Base-by-base conservation (phyloP, 53 echinoderm and acorn worm genomes). In the Mesocentrotus franciscanus region DNA sequence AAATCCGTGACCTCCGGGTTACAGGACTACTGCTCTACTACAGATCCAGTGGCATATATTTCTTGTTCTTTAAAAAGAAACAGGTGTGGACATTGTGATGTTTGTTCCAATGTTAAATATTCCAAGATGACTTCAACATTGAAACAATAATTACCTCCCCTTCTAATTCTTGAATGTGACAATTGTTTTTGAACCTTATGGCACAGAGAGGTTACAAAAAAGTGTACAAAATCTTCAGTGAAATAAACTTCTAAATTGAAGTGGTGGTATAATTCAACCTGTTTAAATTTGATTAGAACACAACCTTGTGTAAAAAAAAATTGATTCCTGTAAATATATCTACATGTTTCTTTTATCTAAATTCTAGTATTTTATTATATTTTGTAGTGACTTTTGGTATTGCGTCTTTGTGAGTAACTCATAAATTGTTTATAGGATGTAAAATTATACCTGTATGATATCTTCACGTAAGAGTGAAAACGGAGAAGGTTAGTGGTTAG, bases 291-390 rank as follows among this genome's bases (percentile, higher is more conserved):
- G 4, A 66, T 24, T 66, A 36, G 4, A 36, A 39, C 26, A 66
- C 14, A 32, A 92, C 17, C 4, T 92, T 92, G 92, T 93, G 93
- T 75, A 75, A 24, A 56, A 75, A 22, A 56, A 61, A 93, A 93
- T 93, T 76, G 93, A 93, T 93, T 93, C 76, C 93, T 93, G 93
- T 93, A 93, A 72, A 93, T 93, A 93, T 93, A 55, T 93, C 49
- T 78, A 49, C 49, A 58, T 93, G 55, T 93, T 72, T 57, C 58
- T 93, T 75, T 93, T 72, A 93, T 74, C 76, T 74, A 27, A 93
- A 93, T 56, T 49, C 74, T 93, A 93, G 76, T 93, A 93, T 93
- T 93, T 93, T 93, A 93, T 93, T 75, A 74, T 75, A 93, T 75
- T 93, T 93, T 74, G 76, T 74, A 74, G 93, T 39, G 62, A 15